Evolutionary conservation across 2,113 vertebrate species (phyloP).

Genomic region (Scomber colias): DNA sequence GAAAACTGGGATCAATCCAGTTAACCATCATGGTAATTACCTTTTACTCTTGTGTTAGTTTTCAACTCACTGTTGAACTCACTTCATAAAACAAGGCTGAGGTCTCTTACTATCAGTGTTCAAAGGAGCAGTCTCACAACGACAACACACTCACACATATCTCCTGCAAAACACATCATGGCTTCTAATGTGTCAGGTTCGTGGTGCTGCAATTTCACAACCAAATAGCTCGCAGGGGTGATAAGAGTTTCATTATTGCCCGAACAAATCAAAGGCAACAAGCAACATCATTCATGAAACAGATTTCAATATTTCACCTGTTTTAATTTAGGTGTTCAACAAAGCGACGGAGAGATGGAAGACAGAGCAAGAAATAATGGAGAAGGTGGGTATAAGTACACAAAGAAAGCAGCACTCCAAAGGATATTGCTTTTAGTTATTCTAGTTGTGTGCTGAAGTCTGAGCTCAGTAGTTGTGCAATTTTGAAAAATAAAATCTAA

Average conservation of each 20-base stretch:
- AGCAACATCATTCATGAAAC: constrained; percentile 77
- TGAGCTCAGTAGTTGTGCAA: constrained; percentile 64
- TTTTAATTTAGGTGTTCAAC: constrained; percentile 84
- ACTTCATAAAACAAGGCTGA: constrained; percentile 51
- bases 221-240: constrained; percentile 81
- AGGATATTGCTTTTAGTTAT: constrained; percentile 78
- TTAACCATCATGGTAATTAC: constrained; percentile 59
- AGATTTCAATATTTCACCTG: constrained; percentile 83
- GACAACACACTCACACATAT: constrained; percentile 69
- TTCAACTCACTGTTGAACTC: constrained; percentile 56
- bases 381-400: constrained; percentile 70
- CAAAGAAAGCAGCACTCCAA: constrained; percentile 67
- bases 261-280: constrained; percentile 83
- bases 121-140: constrained; percentile 61
- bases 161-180: constrained; percentile 77
- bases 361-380: constrained; percentile 74
- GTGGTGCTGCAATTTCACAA: constrained; percentile 82
- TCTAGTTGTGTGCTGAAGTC: constrained; percentile 67
- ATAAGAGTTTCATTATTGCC: constrained; percentile 83
- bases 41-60: constrained; percentile 20
- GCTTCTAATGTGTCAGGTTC: constrained; percentile 79
- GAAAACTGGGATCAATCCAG: constrained; percentile 44
- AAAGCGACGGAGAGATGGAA: constrained; percentile 74
- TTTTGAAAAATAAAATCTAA: constrained; percentile 81
- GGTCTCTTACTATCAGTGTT: constrained; percentile 65